phyloP scores from a whole-genome alignment of 1,140 invertebrate genomes.

The Cotesia glomerata region DNA sequence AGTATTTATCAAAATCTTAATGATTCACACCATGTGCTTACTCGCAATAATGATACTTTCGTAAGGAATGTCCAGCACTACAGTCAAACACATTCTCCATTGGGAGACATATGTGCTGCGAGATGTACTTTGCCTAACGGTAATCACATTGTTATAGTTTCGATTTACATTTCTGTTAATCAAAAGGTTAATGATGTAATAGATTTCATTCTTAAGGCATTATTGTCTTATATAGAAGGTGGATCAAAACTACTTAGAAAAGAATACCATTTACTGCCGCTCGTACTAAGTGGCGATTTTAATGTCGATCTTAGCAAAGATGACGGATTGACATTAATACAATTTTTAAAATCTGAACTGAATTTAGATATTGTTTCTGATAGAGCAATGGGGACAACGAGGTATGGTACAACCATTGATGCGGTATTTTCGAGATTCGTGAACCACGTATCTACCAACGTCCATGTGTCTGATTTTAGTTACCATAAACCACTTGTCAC shows the following conservation, averaged over 20 bases:
- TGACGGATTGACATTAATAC: neutral
- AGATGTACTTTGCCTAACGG: neutral
- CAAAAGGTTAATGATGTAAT: too few species aligned
- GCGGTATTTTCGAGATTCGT: conserved; percentile 2
- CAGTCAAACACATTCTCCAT: neutral
- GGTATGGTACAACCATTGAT: conserved; percentile 11
- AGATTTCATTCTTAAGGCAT: too few species aligned
- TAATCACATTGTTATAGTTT: too few species aligned
- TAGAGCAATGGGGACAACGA: neutral
- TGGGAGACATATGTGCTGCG: neutral
- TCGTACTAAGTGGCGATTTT: too few species aligned
- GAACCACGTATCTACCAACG: neutral
- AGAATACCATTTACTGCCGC: too few species aligned
- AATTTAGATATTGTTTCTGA: neutral
- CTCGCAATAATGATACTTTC: neutral
- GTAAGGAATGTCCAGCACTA: too few species aligned
- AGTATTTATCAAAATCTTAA: neutral
- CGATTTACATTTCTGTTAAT: too few species aligned
- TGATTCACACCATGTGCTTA: neutral
- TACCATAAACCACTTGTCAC: too few species aligned
- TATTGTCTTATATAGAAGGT: too few species aligned
- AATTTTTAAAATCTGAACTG: neutral
- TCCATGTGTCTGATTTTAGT: neutral
- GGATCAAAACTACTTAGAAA: too few species aligned
- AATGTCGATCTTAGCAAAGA: neutral